Base-by-base conservation (phyloP, 2,113 vertebrate species). In the Peromyscus maniculatus region DNA sequence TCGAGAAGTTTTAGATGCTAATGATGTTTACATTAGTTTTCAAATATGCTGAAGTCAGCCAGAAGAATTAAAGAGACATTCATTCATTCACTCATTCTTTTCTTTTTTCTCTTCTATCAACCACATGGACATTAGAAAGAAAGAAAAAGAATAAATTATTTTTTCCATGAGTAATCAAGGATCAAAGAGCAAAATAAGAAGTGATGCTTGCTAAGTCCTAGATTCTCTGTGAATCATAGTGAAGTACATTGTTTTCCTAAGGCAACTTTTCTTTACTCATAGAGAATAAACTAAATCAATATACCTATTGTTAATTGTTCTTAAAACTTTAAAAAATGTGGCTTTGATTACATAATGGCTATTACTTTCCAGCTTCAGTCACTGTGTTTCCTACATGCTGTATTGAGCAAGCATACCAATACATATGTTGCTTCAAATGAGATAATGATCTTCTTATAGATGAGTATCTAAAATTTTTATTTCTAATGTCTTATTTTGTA, bases 1-100 rank as follows among this genome's bases (percentile, higher is more conserved):
- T 72, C 26, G 43, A 80, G 21, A 43, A 69, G 52, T 86, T 89
- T 87, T 57, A 11, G 39, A 55, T 89, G 79, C 49, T 87, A 78
- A 59, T 89, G 49, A 66, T 17, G 71, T 71, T 82, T 92, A 31
- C 62, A 5, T 89, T 78, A 43, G 43, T 91, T 91, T 91, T 12
- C 67, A 79, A 95, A 89, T 89, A 92, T 24, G 49, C 17, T 87
- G n/a, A 94, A 74, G n/a, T 90, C 43, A 91, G 10, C 31, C 31
- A 89, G 77, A 96, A 78, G n/a, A 83, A 86, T 33, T 33, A 64
- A 49, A 36, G 13, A 89, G 39, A 39, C 84, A 33, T 52, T 91
- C 31, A 39, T 64, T 93, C 52, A 91, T 33, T 94, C 52, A 89
- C 26, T 55, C 10, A 89, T 33, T 55, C 10, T 7, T 72, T 39